Base-by-base conservation (phyloP, 2,888 invertebrate species). In the Eristalinus sepulchralis region DNA sequence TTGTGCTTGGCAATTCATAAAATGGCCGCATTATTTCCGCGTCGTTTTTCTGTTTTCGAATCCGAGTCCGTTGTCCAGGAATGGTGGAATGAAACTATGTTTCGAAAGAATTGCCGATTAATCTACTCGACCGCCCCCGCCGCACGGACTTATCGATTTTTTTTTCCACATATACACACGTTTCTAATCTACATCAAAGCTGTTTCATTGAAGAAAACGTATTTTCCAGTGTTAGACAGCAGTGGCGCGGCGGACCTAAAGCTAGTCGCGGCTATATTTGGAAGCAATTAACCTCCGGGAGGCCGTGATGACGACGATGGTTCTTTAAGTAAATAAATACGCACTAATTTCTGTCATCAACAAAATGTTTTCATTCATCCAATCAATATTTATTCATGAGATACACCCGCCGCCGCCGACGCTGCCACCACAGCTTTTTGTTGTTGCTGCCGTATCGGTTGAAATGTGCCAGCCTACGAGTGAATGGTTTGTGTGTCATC, bases 341-440 rank as follows among this genome's bases (percentile, higher is more conserved):
- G 34, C 53, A 60, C 71, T 70, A 55, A 33, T 36, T 63, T 72
- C 47, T 47, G 47, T 17, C 47, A 47, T 63, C 33, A 53, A 53
- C 22, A 36, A 75, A 75, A 75, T 63, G 57, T 31, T 78, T 70
- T n/a, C 78, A 78, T 64, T 39, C 70, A 78, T 78, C 31, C 31
- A 53, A 77, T 63, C 63, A 78, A 59, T 78, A 64, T 64, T 70
- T 71, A 78, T 64, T 70, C 63, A 77, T 77, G 39, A 47, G 63
- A 70, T 64, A 59, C 39, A 53, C 70, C 71, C 78, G 70, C 63
- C 70, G 36, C 34, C 33, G 10, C 62, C 36, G 34, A 13, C 2
- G 27, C 71, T 70, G 70, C 64, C 70, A 39, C 34, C 33, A 17
- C 62, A 33, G 34, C 13, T 67, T n/a, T 27, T 36, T 33, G 2